Percentiles rank a stretch among this genome's conserved stretches.
Evolutionary conservation across 2,888 invertebrate species (phyloP).

Genomic region (Prostheceraeus crozeri): DNA sequence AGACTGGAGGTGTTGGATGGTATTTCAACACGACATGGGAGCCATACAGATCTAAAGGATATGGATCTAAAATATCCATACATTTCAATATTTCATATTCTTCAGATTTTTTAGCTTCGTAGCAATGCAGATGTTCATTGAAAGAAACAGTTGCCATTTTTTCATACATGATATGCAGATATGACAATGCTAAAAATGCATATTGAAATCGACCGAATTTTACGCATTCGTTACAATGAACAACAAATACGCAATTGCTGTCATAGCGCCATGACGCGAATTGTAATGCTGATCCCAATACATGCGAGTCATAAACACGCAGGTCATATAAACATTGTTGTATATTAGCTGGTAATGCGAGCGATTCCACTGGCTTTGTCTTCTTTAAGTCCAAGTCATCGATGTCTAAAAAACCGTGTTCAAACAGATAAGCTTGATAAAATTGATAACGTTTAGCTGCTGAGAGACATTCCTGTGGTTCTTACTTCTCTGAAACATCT

Average conservation of each 20-base stretch:
- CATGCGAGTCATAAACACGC: background rate
- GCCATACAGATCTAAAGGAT: background rate
- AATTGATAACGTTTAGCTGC: background rate
- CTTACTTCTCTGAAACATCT: constrained; percentile 6
- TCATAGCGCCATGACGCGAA: constrained; percentile 4
- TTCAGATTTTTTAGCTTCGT: background rate
- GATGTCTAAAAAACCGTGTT: background rate
- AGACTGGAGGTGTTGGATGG: no score
- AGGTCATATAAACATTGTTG: background rate
- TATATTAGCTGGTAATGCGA: background rate
- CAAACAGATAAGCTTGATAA: constrained; percentile 15
- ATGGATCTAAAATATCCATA: background rate
- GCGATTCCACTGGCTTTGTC: background rate
- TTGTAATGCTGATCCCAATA: background rate
- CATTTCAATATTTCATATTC: background rate
- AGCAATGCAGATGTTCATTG: constrained; percentile 21
- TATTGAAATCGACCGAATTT: background rate
- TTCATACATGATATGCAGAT: background rate
- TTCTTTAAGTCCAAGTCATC: background rate
- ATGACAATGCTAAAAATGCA: background rate
- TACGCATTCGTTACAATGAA: background rate
- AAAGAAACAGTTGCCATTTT: constrained; percentile 5
- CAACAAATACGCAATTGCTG: background rate
- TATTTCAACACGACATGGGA: no score
- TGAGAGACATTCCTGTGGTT: constrained; percentile 9